phyloP scores from a whole-genome alignment of 1,140 invertebrate genomes.

The Mesaphorura yosii region DNA sequence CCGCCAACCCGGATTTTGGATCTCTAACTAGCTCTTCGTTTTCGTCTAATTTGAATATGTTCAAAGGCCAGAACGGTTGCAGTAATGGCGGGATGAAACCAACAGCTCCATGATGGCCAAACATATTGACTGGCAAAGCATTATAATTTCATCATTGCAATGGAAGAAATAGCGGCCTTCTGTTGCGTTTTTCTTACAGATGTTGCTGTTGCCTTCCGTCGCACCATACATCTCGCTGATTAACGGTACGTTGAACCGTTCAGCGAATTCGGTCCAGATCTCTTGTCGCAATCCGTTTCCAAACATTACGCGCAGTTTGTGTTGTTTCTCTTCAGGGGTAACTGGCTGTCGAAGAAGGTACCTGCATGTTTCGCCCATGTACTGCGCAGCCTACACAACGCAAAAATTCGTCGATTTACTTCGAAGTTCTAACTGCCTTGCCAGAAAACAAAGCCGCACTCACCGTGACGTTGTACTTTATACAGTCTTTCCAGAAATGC shows the following conservation, averaged over 20 bases:
- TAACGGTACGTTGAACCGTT: conserved; percentile 72
- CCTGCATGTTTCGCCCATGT: conserved; percentile 57
- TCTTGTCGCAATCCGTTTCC: conserved; percentile 68
- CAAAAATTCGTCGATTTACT: conserved; percentile 8
- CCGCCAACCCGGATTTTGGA: conserved; percentile 48
- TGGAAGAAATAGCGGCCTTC: conserved; percentile 52
- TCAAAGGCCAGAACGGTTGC: conserved; percentile 69
- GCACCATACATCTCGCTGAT: conserved; percentile 94
- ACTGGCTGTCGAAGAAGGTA: conserved; percentile 49
- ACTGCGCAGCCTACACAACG: conserved; percentile 46
- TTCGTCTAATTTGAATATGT: conserved; percentile 74
- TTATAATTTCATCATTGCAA: neutral
- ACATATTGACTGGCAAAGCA: neutral
- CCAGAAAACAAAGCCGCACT: neutral
- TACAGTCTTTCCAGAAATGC: conserved; percentile 55
- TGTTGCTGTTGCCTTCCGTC: conserved; percentile 63
- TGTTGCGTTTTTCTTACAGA: conserved; percentile 35
- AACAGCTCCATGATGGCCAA: conserved; percentile 10
- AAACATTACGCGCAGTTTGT: conserved; percentile 47
- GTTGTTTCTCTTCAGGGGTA: conserved; percentile 42
- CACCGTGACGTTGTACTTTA: conserved; percentile 58
- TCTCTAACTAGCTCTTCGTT: conserved; percentile 70
- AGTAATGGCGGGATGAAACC: conserved; percentile 84
- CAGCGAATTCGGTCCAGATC: conserved; percentile 87
- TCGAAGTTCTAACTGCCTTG: neutral